These are phyloP conservation scores for Ditula angustiorana DNA, from an alignment of 2,888 invertebrate genomes.

Conservation along the genomic window DNA sequence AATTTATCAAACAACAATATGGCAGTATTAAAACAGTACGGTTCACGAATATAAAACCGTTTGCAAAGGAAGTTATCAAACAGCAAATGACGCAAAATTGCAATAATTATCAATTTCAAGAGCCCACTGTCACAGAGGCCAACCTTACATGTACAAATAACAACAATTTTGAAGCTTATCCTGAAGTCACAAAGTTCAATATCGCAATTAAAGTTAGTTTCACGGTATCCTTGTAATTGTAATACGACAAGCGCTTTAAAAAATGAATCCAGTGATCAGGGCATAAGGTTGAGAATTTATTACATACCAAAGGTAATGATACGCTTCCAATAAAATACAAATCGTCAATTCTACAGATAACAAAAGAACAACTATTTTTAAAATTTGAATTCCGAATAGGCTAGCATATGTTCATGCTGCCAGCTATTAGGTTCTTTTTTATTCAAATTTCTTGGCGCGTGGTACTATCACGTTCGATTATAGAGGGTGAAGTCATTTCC, in stretches of 20 bases:
- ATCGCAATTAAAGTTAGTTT: constrained; percentile 1
- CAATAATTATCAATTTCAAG: constrained; percentile 38
- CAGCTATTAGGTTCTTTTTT: constrained; percentile 56
- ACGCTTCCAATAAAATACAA: constrained; percentile 39
- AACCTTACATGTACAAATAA: neutral
- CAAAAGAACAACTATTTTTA: constrained; percentile 38
- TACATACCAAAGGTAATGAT: constrained; percentile 12
- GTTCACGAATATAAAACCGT: constrained; percentile 15
- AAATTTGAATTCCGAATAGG: constrained; percentile 39
- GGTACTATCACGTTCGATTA: constrained; percentile 62
- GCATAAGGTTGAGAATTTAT: neutral
- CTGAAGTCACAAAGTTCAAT: constrained; percentile 1
- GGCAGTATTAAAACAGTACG: neutral
- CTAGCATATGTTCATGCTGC: constrained; percentile 52
- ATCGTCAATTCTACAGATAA: constrained; percentile 41
- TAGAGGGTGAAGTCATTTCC: constrained; percentile 76
- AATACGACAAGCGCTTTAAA: neutral
- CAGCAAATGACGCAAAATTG: constrained; percentile 43
- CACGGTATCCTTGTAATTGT: neutral
- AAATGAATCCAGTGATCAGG: neutral
- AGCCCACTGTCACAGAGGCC: constrained; percentile 21
- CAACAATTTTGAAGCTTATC: constrained; percentile 14
- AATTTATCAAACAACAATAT: too few relatives aligned
- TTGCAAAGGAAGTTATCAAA: constrained; percentile 43
- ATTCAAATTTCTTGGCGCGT: constrained; percentile 64